Evolutionary conservation across 2,113 vertebrate species (phyloP), one percentile per base, ranked within the genome.

Genomic region (Colinus virginianus): DNA sequence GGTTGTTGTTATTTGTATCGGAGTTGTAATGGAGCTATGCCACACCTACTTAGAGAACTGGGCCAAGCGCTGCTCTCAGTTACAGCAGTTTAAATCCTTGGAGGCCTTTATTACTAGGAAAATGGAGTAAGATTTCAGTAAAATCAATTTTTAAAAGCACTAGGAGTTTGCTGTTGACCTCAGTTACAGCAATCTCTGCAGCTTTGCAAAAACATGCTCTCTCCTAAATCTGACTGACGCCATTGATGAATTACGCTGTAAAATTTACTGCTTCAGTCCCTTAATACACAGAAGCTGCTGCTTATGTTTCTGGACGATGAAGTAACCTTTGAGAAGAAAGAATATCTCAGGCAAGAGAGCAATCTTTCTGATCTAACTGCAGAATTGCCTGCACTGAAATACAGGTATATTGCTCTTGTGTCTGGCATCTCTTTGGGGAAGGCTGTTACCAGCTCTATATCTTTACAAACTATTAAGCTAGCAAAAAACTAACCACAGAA

Each of bases 61-160:
- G 75, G 93, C 94, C 93, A 91, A 92, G 63, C 64, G 51, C 16
- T 77, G 59, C 89, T 92, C 82, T 96, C 88, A 77, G 81, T 96
- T 96, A 94, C 93, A 94, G 95, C 92, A 91, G 59, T 89, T 92
- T 63, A 95, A 96, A 87, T 92, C 95, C 94, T 92, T 59, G 14
- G 90, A 93, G 90, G 66, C 74, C 81, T 97, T 96, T 97, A 96
- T 97, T 96, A 97, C 92, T 96, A 89, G 89, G 94, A 87, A 94
- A 97, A 97, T 96, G 89, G 91, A 96, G 89, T 92, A 95, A 97
- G 96, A 98, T 97, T 97, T 97, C 96, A 96, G 96, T 96, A 96
- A 97, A 97, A 97, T 98, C 93, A 96, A 96, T 95, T 97, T 97
- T 97, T 97, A 97, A 97, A 97, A 96, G 91, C 97, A 97, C 94